phyloP scores from a whole-genome alignment of 2,888 invertebrate species.

The Physocephala rufipes region DNA sequence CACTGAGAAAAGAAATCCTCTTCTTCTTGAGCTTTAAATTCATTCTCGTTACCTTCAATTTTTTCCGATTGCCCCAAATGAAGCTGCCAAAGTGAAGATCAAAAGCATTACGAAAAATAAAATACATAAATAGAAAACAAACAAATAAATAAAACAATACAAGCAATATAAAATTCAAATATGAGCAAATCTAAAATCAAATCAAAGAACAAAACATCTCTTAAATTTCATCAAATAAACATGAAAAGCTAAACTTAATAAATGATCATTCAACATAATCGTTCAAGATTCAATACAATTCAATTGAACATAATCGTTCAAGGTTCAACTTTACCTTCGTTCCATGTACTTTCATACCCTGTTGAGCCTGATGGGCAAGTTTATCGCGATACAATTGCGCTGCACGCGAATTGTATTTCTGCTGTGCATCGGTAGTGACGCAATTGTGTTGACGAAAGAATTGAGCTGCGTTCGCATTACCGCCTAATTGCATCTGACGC shows the following conservation, averaged over 20 bases:
- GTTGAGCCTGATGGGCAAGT: slow-evolving; percentile 80
- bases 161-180: too few species aligned
- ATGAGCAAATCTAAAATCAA: not conserved
- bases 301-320: not conserved
- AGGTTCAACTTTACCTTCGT: slow-evolving; percentile 74
- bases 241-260: slow-evolving; percentile 21
- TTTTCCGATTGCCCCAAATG: slow-evolving; percentile 76
- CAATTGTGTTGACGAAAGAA: slow-evolving; percentile 96
- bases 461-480: slow-evolving; percentile 92
- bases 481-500: slow-evolving; percentile 97
- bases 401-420: slow-evolving; percentile 96
- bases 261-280: not conserved
- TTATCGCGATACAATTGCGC: slow-evolving; percentile 95
- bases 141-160: not conserved
- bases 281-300: not conserved
- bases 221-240: slow-evolving; percentile 21
- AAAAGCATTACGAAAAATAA: slow-evolving; percentile 1
- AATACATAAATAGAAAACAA: not conserved
- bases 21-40: slow-evolving; percentile 73
- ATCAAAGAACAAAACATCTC: not conserved
- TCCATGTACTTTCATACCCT: slow-evolving; percentile 88
- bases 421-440: slow-evolving; percentile 89
- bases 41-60: slow-evolving; percentile 68
- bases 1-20: slow-evolving; percentile 92
- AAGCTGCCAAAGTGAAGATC: slow-evolving; percentile 67